These are phyloP conservation scores for Rutpela maculata DNA, from an alignment of 2,888 invertebrate species.

Conservation along the genomic window DNA sequence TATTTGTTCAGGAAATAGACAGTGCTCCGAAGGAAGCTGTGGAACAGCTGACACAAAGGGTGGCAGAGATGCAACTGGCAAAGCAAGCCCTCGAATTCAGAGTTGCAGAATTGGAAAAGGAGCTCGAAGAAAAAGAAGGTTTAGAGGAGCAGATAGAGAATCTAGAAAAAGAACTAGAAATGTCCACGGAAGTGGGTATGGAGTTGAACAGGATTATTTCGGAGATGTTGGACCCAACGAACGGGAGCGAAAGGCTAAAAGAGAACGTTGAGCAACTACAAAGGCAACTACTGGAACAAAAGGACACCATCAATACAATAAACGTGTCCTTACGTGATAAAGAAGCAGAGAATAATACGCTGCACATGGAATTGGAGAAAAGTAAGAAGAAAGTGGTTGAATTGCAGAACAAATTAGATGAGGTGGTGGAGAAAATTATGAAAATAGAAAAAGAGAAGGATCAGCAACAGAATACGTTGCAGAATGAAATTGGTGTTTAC, in stretches of 20 bases:
- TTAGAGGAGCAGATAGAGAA: constrained; percentile 82
- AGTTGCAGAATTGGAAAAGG: constrained; percentile 81
- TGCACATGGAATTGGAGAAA: constrained; percentile 72
- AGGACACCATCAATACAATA: constrained; percentile 76
- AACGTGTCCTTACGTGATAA: constrained; percentile 13
- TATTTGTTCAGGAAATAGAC: constrained; percentile 32
- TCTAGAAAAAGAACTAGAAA: constrained; percentile 86
- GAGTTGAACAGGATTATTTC: constrained; percentile 83
- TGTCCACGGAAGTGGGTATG: constrained; percentile 86
- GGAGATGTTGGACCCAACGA: constrained; percentile 82
- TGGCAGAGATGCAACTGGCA: constrained; percentile 75
- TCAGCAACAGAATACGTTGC: constrained; percentile 69
- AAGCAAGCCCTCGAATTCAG: constrained; percentile 80
- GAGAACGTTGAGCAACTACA: constrained; percentile 82
- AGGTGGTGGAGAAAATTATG: constrained; percentile 69
- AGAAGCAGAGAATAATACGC: constrained; percentile 70
- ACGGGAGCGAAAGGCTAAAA: constrained; percentile 77
- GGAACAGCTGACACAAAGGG: constrained; percentile 80
- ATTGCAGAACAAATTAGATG: constrained; percentile 70
- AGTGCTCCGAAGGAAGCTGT: constrained; percentile 85
- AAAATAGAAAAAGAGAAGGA: constrained; percentile 73
- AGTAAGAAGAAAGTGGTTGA: constrained; percentile 70
- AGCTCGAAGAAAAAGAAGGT: constrained; percentile 78
- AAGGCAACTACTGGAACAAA: constrained; percentile 80
- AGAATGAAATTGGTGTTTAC: constrained; percentile 65